phyloP scores from a whole-genome alignment of 1,140 invertebrate species.

The Agrilus planipennis region DNA sequence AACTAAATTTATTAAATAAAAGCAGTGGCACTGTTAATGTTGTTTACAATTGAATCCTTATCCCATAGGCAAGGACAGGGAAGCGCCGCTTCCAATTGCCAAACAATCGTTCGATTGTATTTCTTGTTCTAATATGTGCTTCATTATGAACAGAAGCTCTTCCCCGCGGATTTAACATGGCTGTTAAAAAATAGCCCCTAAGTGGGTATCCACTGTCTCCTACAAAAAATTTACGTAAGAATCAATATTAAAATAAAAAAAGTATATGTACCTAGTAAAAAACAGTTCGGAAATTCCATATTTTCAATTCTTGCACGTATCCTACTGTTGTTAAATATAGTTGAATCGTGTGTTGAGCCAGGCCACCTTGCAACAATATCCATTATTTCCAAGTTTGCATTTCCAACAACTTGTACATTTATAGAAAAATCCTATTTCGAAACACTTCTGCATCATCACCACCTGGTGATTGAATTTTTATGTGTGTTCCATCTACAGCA shows the following conservation, averaged over 20 bases:
- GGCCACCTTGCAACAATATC: constrained; percentile 31
- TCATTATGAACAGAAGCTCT: constrained; percentile 26
- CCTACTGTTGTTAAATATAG: constrained; percentile 24
- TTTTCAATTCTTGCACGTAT: constrained; percentile 12
- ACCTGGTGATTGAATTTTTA: constrained; percentile 1
- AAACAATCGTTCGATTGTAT: not conserved
- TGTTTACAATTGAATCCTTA: not conserved
- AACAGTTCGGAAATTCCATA: constrained; percentile 2
- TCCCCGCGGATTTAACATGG: constrained; percentile 12
- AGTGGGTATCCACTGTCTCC: constrained; percentile 13
- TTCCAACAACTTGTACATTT: constrained; percentile 28
- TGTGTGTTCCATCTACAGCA: constrained; percentile 1
- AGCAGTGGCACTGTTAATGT: not conserved
- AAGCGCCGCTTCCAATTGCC: not conserved
- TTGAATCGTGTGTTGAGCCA: constrained; percentile 27
- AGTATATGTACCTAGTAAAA: constrained; percentile 1
- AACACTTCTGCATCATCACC: constrained; percentile 23
- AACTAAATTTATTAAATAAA: too few relatives aligned
- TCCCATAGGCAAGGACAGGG: not conserved
- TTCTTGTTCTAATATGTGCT: constrained; percentile 31
- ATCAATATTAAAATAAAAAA: not conserved
- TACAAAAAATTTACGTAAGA: constrained; percentile 7
- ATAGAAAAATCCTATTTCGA: constrained; percentile 30
- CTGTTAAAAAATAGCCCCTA: constrained; percentile 24
- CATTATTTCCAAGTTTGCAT: constrained; percentile 18